Evolutionary conservation across 2,113 vertebrate genomes (phyloP).

Genomic region (Erythrolamprus reginae): DNA sequence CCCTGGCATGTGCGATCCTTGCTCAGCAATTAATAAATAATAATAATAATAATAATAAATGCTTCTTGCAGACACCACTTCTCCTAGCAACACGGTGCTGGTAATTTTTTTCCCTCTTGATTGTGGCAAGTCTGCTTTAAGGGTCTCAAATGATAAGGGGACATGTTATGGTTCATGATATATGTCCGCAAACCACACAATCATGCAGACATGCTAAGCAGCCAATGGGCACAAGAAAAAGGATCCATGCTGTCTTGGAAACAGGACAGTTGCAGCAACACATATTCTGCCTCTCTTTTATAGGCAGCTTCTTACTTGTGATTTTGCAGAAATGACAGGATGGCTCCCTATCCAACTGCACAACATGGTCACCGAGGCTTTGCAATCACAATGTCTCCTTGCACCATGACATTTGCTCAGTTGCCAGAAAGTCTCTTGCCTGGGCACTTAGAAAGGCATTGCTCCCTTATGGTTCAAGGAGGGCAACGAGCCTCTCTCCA

Average conservation of each 20-base stretch:
- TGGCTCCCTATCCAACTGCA: not conserved
- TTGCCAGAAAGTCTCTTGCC: not conserved
- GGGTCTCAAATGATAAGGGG: constrained; percentile 56
- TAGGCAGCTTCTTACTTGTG: not conserved
- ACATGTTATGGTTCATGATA: not conserved
- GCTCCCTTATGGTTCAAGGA: not conserved
- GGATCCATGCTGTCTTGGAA: not conserved
- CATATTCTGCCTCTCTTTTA: not conserved
- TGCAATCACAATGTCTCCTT: not conserved
- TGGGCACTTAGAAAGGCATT: not conserved
- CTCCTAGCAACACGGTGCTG: constrained; percentile 54
- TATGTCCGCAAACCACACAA: not conserved
- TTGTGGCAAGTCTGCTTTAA: constrained; percentile 54
- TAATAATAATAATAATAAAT: constrained; percentile 70
- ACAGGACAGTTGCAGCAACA: not conserved
- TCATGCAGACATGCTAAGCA: not conserved
- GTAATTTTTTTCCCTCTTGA: constrained; percentile 52
- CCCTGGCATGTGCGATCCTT: constrained; percentile 49
- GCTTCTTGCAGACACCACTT: constrained; percentile 46
- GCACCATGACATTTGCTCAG: not conserved
- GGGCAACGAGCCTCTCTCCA: not conserved
- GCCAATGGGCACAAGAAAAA: not conserved
- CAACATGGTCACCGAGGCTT: not conserved
- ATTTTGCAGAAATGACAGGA: not conserved
- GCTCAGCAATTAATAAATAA: constrained; percentile 70